These are phyloP conservation scores for Channallabes apus DNA, from an alignment of 2,797 vertebrate species.

Conservation along the genomic window DNA sequence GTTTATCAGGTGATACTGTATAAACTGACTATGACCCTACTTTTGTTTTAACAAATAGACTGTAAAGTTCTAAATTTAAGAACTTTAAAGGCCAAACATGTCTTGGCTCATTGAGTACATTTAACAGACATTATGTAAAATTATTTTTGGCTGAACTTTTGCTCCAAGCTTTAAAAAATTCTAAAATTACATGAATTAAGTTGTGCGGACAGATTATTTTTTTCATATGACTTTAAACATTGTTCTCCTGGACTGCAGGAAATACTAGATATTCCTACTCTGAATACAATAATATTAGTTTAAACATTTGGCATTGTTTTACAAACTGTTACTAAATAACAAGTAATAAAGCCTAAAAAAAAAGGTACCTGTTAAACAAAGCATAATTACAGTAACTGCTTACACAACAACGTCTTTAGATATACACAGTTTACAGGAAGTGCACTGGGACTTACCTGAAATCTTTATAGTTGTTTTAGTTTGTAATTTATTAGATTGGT, in stretches of 20 bases:
- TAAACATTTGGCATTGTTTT: not conserved
- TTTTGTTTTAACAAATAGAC: not conserved
- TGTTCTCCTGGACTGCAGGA: not conserved
- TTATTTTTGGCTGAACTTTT: slow-evolving; percentile 16
- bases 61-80: not conserved
- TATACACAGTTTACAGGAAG: not conserved
- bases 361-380: not conserved
- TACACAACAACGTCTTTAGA: not conserved
- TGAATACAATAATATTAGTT: not conserved
- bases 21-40: not conserved
- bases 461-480: slow-evolving; percentile 31
- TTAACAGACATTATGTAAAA: not conserved
- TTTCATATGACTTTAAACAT: not conserved
- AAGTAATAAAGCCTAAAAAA: not conserved
- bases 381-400: not conserved
- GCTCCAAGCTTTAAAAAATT: not conserved
- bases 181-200: not conserved
- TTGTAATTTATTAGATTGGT: not conserved
- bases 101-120: not conserved
- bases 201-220: not conserved
- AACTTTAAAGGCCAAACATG: not conserved
- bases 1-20: not conserved
- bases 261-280: not conserved
- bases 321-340: not conserved
- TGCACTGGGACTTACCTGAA: not conserved